These are phyloP conservation scores for Pteropus alecto DNA, from an alignment of 2,113 vertebrate species.

Conservation along the genomic window DNA sequence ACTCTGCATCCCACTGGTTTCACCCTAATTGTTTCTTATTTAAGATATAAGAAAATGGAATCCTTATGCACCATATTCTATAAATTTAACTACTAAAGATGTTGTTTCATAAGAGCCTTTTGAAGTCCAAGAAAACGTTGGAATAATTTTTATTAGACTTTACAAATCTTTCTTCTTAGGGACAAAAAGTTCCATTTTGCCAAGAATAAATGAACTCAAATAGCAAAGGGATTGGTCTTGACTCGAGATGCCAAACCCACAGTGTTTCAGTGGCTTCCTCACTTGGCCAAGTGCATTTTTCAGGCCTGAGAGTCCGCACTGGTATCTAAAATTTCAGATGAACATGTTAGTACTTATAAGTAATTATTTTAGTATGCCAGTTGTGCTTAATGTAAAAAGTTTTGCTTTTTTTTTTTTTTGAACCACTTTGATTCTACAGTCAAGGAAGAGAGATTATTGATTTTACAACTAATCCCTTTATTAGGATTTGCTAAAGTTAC, in stretches of 20 bases:
- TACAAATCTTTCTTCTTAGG: conserved; percentile 67
- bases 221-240: conserved; percentile 50
- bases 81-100: conserved; percentile 67
- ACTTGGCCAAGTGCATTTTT: conserved; percentile 30
- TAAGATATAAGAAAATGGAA: conserved; percentile 60
- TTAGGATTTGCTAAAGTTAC: conserved; percentile 40
- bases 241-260: conserved; percentile 43
- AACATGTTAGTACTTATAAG: conserved; percentile 64
- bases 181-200: conserved; percentile 72
- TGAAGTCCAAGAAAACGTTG: conserved; percentile 73
- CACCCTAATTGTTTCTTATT: conserved; percentile 56
- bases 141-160: conserved; percentile 74
- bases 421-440: conserved; percentile 35
- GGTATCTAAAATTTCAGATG: conserved; percentile 32
- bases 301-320: background rate
- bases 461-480: conserved; percentile 47
- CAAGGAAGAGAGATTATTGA: conserved; percentile 34
- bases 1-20: background rate
- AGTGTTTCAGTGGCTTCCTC: conserved; percentile 49
- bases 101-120: conserved; percentile 69
- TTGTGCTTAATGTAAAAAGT: conserved; percentile 46
- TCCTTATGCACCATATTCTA: conserved; percentile 53
- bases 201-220: conserved; percentile 75
- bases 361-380: conserved; percentile 64
- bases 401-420: conserved; percentile 12